Base-by-base conservation (phyloP, 2,888 invertebrate species). In the Eupithecia centaureata region DNA sequence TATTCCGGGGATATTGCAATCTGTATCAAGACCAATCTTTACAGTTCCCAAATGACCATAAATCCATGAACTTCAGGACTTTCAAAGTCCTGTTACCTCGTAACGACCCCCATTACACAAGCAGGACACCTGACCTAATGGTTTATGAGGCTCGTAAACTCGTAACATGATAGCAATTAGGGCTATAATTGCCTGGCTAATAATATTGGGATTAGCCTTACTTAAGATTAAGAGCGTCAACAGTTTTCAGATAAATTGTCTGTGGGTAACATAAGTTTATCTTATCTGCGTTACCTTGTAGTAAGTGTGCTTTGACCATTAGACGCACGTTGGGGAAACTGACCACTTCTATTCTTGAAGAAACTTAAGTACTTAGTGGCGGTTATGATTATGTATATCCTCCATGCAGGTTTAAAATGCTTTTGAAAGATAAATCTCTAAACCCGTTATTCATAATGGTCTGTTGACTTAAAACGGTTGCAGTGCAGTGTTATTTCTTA, bases 81-180 rank as follows among this genome's bases (percentile, higher is more conserved):
- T 32, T 32, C 10, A 62, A 63, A 33, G 51, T 33, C 58, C 27
- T 51, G 64, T 30, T 58, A 27, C 42, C 35, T 51, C 52, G 10
- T 68, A 69, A 69, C 47, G 54, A 35, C 51, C 22, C 32, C 61
- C 58, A 62, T 65, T 65, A 57, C 59, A 22, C 18, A 38, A 12
- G 30, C 32, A 59, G 59, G 69, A 70, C 63, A 70, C 66, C 63
- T 65, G 69, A 66, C 65, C 65, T 69, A 62, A 69, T 63, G 66
- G 30, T 61, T 60, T 61, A 33, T 69, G 56, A 63, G 38, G 66
- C 47, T 58, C 63, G 65, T 66, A 66, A 70, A 52, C 35, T 51
- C 63, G 69, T 66, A 70, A 70, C 60, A 42, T 54, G 63, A 70
- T 66, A 66, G 63, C 32, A 63, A 70, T 70, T 70, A 70, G 63